Evolutionary conservation across 1,140 invertebrate genomes (phyloP), one percentile per base, ranked within the genome.

Genomic region (Meloidogyne floridensis): DNA sequence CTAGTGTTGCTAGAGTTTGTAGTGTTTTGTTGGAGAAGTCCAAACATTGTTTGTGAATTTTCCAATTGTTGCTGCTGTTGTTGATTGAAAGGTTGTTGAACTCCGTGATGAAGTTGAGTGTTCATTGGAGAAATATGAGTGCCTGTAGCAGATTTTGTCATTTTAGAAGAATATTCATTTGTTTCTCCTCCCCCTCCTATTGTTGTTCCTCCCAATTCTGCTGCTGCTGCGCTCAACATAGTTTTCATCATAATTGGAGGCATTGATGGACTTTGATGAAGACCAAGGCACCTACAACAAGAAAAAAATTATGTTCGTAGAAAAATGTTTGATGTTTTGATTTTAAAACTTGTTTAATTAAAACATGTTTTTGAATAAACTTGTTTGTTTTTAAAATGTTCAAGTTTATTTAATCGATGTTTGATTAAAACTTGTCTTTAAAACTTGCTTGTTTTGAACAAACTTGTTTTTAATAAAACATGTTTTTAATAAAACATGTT

Each of bases 231-330:
- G 51, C 65, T 65, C 13, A 86, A 43, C 5, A 72, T 20, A 6
- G 75, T 77, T 69, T 84, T 87, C 81, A 86, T 89, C 87, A 88
- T 82, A 10, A 81, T 74, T 18, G 87, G 87, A 32, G 87, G 87
- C 87, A 88, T 88, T 70, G 87, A 88, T 18, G 87, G 87, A 54
- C 84, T 86, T 72, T 85, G 88, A 77, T 88, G 87, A 42, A 88
- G 82, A 5, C 69, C 75, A 8, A 73, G 73, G 43, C 84, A 53
- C 8, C 82, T 83, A 32, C 85, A 83, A 77, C n/a, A 74, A 75
- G 0, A 13, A 47, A n/a, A 11, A 13, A 59, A 82, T 79, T 59
- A 51, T n/a, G n/a, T n/a, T 43, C n/a, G 53, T n/a, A 7, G 43
- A 18, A 80, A 15, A 80, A 10, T 65, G 51, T n/a, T 11, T 54